Base-by-base conservation (phyloP, 2,113 vertebrate genomes). In the Variabilichromis moorii region DNA sequence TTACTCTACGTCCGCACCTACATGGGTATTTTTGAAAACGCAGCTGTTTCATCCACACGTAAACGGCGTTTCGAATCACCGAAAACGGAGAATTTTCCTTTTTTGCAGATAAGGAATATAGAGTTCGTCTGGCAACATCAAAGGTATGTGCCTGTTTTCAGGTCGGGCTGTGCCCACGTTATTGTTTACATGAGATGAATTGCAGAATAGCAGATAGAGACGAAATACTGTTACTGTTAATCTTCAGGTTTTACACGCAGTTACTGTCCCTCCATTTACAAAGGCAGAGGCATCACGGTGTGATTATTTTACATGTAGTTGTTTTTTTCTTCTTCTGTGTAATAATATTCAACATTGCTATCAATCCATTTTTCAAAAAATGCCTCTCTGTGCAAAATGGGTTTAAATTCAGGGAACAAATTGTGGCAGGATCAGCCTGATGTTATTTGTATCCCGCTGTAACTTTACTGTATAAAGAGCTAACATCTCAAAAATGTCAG, bases 61-160 rank as follows among this genome's bases (percentile, higher is more conserved):
- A 57, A 57, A 57, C 2, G 1, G 7, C 1, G 12, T 57, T 57
- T 57, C 4, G 1, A 26, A 57, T 57, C 54, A 26, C 54, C 1
- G 4, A 57, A 57, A 57, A 57, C 0, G 0, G 54, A 57, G 54
- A 57, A 5, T 8, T 57, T 57, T 57, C 3, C 19, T 14, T 8
- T 57, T 26, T 26, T 57, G 54, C 21, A 3, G 24, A 26, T 0
- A 1, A 26, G 54, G 7, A 57, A 57, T 57, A 5, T 4, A 55
- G 1, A 57, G 24, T 57, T 57, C 21, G 7, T 5, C 21, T 26
- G 12, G 24, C 24, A 57, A 57, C 7, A 2, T 57, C 6, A 26
- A 57, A 57, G 12, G 7, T 57, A 57, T 57, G 12, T 57, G 54
- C 54, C 21, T 57, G 21, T 57, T 57, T 5, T 57, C 21, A 57